Percentiles rank a stretch among this genome's conserved stretches.
These are phyloP conservation scores for Melikaiella ostensackeni DNA, from an alignment of 2,888 invertebrate species.

Conservation along the genomic window DNA sequence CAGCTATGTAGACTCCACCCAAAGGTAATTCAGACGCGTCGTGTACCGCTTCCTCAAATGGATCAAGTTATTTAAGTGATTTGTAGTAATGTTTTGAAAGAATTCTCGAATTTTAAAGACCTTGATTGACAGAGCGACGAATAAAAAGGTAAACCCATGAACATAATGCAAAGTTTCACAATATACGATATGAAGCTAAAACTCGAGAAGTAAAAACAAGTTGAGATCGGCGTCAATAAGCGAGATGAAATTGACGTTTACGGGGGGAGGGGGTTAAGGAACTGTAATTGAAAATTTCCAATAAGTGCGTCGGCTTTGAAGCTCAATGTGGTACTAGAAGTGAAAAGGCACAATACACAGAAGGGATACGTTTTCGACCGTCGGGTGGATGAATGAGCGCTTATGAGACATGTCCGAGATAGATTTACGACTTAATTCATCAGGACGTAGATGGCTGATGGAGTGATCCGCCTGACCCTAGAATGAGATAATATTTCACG, in stretches of 20 bases:
- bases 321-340: not conserved
- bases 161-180: not conserved
- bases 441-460: constrained; percentile 22
- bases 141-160: no score
- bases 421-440: constrained; percentile 35
- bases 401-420: constrained; percentile 31
- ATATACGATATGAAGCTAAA: not conserved
- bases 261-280: not conserved
- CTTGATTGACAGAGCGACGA: no score
- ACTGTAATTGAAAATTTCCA: constrained; percentile 34
- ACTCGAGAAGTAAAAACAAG: not conserved
- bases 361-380: constrained; percentile 19
- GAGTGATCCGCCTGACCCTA: constrained; percentile 15
- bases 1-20: no score
- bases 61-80: no score
- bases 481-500: constrained; percentile 24
- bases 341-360: not conserved
- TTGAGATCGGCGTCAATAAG: constrained; percentile 20
- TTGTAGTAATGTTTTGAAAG: no score
- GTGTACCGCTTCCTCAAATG: no score
- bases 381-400: constrained; percentile 31
- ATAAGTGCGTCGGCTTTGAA: constrained; percentile 15
- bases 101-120: no score
- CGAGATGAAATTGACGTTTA: constrained; percentile 15
- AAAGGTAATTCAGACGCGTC: no score